Percentiles rank a stretch among this genome's conserved stretches.
phyloP scores from a whole-genome alignment of 2,113 vertebrate species.

The Epinephelus cyanopodus region DNA sequence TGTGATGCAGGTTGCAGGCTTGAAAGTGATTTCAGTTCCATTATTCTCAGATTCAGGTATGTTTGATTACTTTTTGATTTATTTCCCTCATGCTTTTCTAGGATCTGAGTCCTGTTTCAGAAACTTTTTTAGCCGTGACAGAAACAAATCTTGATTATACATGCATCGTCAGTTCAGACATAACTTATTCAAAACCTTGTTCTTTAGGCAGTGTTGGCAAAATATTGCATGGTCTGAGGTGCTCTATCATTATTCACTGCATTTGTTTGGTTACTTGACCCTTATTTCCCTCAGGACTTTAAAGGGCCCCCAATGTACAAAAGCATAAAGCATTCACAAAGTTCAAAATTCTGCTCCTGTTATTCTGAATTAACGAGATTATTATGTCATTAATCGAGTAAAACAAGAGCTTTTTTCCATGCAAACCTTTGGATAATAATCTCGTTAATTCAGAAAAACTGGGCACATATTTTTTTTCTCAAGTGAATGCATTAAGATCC shows the following conservation, averaged over 20 bases:
- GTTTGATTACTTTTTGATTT: background rate
- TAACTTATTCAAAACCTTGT: background rate
- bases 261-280: constrained; percentile 7
- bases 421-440: too few relatives aligned
- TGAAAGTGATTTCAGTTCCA: background rate
- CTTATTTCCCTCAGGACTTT: background rate
- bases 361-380: too few relatives aligned
- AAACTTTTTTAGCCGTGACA: too few relatives aligned
- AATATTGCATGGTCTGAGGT: too few relatives aligned
- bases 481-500: too few relatives aligned
- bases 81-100: background rate
- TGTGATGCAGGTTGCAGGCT: background rate
- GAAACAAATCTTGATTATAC: background rate
- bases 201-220: background rate
- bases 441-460: too few relatives aligned
- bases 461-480: too few relatives aligned
- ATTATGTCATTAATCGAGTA: too few relatives aligned
- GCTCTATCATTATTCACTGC: constrained; percentile 1
- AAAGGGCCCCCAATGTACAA: background rate
- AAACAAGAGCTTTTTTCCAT: too few relatives aligned
- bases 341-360: too few relatives aligned
- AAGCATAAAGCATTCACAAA: too few relatives aligned
- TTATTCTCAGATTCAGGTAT: background rate
- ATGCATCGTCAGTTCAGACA: background rate
- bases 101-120: background rate